Evolutionary conservation across 2,797 vertebrate species (phyloP).

Genomic region (Rhabdophis nuchalis): DNA sequence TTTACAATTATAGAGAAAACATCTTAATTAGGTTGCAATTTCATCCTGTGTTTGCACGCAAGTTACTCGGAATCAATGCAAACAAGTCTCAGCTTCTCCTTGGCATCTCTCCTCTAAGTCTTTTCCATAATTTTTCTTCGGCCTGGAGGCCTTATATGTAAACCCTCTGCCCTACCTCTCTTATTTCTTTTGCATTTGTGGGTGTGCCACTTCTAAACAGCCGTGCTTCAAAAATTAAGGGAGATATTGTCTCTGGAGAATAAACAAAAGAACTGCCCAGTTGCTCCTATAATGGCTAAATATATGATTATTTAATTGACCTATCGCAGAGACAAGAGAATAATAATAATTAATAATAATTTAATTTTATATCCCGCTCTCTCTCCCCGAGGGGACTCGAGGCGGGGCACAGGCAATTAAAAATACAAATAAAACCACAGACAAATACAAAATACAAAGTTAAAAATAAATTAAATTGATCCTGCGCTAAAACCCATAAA

Average conservation of each 20-base stretch:
- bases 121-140: not conserved
- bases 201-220: slow-evolving; percentile 44
- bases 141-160: not conserved
- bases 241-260: not conserved
- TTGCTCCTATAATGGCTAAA: slow-evolving; percentile 17
- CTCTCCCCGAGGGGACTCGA: too few relatives aligned
- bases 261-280: not conserved
- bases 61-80: not conserved
- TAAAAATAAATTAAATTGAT: too few relatives aligned
- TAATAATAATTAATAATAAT: too few relatives aligned
- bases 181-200: not conserved
- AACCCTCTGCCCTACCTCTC: rapidly evolving
- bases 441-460: too few relatives aligned
- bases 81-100: not conserved
- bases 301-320: not conserved
- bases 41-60: not conserved
- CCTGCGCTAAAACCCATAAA: too few relatives aligned
- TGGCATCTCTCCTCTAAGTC: not conserved
- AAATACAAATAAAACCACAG: too few relatives aligned
- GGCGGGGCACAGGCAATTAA: too few relatives aligned
- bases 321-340: slow-evolving; percentile 8
- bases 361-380: too few relatives aligned
- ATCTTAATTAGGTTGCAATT: not conserved
- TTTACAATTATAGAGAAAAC: not conserved
- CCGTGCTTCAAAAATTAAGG: not conserved